Evolutionary conservation across 2,797 vertebrate genomes (phyloP), one percentile per base, ranked within the genome.

Genomic region (Etheostoma perlongum): DNA sequence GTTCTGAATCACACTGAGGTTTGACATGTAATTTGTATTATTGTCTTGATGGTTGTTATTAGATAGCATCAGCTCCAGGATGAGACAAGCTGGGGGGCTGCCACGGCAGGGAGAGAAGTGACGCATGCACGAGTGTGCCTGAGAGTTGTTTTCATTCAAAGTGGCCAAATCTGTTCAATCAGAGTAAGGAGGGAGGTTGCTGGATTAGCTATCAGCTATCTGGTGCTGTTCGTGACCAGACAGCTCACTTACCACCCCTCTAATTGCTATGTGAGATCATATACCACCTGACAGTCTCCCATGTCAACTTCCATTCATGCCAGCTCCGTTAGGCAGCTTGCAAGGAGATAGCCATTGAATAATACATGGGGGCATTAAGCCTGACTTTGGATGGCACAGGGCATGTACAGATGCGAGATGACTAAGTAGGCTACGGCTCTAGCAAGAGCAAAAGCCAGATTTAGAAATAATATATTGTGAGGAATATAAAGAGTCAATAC

Each of bases 221-320:
- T 71, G 47, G n/a, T 67, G 66, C 42, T 78, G 69, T 72, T 36
- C 47, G 27, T 61, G 81, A 87, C 75, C 84, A 90, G 86, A 88
- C 89, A 79, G 85, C 85, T 92, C 86, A 85, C 85, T 91, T 88
- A 89, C 87, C 67, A 67, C 77, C 55, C 81, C 75, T 85, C 81
- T 92, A 93, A 92, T 90, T 92, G 87, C 85, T 62, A 67, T 60
- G 75, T 72, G 77, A 86, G 89, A 91, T 89, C 78, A 75, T 83
- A 78, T 84, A 88, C 80, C 76, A 88, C 88, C 81, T 85, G 84
- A 90, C 89, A 88, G 80, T 76, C 72, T 89, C 72, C 74, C 77
- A 74, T 83, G 83, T 91, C 89, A 90, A 78, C 83, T 84, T 79
- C 66, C 67, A 90, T 89, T 87, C 81, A 90, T 51, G 59, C 40